Conservation (phyloP, 2,888 invertebrate genomes). For the Homarus gammarus region DNA sequence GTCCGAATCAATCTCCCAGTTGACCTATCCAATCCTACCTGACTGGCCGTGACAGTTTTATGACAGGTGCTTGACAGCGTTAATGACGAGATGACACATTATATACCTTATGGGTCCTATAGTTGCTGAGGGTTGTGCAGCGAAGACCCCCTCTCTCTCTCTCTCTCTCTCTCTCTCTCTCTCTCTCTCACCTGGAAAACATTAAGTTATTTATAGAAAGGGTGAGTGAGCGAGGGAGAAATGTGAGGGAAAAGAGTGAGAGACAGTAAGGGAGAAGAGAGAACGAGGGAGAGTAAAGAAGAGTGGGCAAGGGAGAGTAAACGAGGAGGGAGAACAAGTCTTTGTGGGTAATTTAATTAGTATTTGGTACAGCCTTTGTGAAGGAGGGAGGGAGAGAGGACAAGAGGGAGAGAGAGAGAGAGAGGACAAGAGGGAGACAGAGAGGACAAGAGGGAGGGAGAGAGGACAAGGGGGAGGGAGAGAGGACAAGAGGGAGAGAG, state of each 20-base stretch:
- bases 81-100: too few species aligned
- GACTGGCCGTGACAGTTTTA: too few species aligned
- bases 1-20: too few species aligned
- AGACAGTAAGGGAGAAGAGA: constrained; percentile 18
- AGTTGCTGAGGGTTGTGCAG: neutral
- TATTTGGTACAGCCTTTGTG: too few species aligned
- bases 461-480: constrained; percentile 3
- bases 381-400: constrained; percentile 24
- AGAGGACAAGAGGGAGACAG: constrained; percentile 31
- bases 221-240: too few species aligned
- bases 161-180: constrained; percentile 12
- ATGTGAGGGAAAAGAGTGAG: neutral
- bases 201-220: too few species aligned
- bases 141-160: neutral
- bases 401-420: constrained; percentile 38
- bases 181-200: too few species aligned
- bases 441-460: constrained; percentile 20
- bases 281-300: constrained; percentile 16
- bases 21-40: too few species aligned
- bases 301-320: too few species aligned
- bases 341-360: too few species aligned
- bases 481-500: constrained; percentile 7
- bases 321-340: constrained; percentile 26
- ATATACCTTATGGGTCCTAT: too few species aligned
- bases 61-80: too few species aligned